Evolutionary conservation across 2,113 vertebrate species (phyloP).

Genomic region (Macroglossus sobrinus): DNA sequence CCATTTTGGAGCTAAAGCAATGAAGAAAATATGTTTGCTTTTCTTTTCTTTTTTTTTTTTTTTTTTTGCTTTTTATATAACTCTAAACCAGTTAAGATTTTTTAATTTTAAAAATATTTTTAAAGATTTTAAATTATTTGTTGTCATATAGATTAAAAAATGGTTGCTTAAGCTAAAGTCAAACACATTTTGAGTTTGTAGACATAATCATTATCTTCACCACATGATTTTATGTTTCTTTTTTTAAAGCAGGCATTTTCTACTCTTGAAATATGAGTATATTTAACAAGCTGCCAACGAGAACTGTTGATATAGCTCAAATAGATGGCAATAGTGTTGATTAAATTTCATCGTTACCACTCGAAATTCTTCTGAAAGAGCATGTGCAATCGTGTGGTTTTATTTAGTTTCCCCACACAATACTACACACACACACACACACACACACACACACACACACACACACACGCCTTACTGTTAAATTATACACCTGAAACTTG

Average conservation of each 20-base stretch:
- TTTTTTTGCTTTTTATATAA: not conserved
- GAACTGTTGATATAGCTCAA: not conserved
- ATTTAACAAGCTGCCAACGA: not conserved
- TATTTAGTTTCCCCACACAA: not conserved
- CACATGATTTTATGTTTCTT: not conserved
- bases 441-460: no score
- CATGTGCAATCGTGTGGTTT: not conserved
- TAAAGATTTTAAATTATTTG: not conserved
- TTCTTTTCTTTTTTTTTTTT: not conserved
- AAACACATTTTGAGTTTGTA: not conserved
- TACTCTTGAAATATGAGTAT: not conserved
- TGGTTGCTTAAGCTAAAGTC: not conserved
- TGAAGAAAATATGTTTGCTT: not conserved
- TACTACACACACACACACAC: no score
- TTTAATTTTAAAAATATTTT: not conserved
- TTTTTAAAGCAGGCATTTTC: slow-evolving; percentile 15
- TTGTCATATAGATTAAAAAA: not conserved
- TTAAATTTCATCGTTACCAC: not conserved
- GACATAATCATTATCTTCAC: not conserved
- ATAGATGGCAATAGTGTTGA: not conserved
- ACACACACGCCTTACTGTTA: no score
- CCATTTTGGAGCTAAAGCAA: not conserved
- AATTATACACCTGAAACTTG: no score
- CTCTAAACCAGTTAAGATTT: not conserved
- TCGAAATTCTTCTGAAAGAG: not conserved